Evolutionary conservation across 2,888 invertebrate species (phyloP), one percentile per base, ranked within the genome.

Genomic region (Diaprepes abbreviatus): DNA sequence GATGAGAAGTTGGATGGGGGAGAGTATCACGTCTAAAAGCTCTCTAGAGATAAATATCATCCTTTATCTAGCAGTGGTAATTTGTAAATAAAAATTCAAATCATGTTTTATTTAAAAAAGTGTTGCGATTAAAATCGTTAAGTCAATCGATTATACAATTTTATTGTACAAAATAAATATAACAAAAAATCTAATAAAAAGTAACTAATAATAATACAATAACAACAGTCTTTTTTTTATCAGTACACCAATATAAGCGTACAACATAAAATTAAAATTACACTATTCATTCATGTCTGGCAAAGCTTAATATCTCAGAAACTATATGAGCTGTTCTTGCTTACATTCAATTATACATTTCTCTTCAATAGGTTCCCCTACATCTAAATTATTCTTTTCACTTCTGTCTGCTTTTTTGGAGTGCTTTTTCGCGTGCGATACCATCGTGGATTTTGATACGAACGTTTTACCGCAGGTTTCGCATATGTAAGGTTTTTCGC

Each of bases 1-100:
- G 90, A 92, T 84, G 92, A 92, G 78, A 90, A 89, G 79, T 78
- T 88, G 35, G 89, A 90, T 77, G 91, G 91, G 17, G 90, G 89
- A 40, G 91, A 91, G 76, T 91, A 87, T 79, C 90, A 91, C 83
- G 90, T 91, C 43, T 91, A 21, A 19, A n/a, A n/a, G 9, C 21
- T 1, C n/a, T n/a, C n/a, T n/a, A n/a, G n/a, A n/a, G n/a, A n/a
- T n/a, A n/a, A n/a, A n/a, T n/a, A n/a, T n/a, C n/a, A n/a, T n/a
- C n/a, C n/a, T n/a, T n/a, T n/a, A n/a, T n/a, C n/a, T n/a, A n/a
- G n/a, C n/a, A n/a, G n/a, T n/a, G n/a, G n/a, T n/a, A n/a, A n/a
- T n/a, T n/a, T n/a, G n/a, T n/a, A n/a, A n/a, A n/a, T n/a, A n/a
- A n/a, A n/a, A n/a, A n/a, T n/a, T n/a, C n/a, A n/a, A n/a, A n/a